Evolutionary conservation across 2,113 vertebrate genomes (phyloP), one percentile per base, ranked within the genome.

Genomic region (Grallaria varia): DNA sequence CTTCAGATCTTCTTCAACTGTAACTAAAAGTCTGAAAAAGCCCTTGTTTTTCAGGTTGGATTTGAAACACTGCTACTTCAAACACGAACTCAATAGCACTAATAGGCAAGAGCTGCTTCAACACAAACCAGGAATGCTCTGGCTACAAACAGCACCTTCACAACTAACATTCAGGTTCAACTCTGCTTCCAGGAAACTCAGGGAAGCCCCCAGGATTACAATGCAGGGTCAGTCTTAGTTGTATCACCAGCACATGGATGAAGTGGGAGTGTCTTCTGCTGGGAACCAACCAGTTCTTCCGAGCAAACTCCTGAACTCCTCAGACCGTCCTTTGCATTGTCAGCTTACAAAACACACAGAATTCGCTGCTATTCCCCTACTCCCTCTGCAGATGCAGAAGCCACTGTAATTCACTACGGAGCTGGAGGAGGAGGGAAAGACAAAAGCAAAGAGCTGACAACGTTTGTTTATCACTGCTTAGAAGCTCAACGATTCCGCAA

Each of bases 291-390:
- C 0, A 0, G 49, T 58, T 90, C 72, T 66, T 68, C 66, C 21
- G 35, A 84, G 39, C 40, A 86, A 93, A 76, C 58, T 56, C 56
- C 75, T 45, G 30, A 80, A 66, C 49, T 66, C 58, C 56, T 39
- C 0, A 0, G 37, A 42, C 58, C 31, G 64, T n/a, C 37, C 12
- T 64, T 31, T 0, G 2, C n/a, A 21, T 3, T n/a, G 47, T 22
- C 68, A 75, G 35, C 72, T 86, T 35, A 31, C 24, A 85, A 63
- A 68, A 21, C 72, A 59, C 60, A 25, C 2, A 21, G 27, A 33
- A 53, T 33, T 66, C 76, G 23, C 80, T 56, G n/a, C 40, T 81
- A 86, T 71, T 89, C 44, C 82, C 42, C 81, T 59, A 39, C 63
- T 93, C 68, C 67, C 84, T 84, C 92, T 90, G 40, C 56, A 93